Base-by-base conservation (phyloP, 37 sponge, comb jelly and placozoan genomes). In the Cliona cf. orientalis region DNA sequence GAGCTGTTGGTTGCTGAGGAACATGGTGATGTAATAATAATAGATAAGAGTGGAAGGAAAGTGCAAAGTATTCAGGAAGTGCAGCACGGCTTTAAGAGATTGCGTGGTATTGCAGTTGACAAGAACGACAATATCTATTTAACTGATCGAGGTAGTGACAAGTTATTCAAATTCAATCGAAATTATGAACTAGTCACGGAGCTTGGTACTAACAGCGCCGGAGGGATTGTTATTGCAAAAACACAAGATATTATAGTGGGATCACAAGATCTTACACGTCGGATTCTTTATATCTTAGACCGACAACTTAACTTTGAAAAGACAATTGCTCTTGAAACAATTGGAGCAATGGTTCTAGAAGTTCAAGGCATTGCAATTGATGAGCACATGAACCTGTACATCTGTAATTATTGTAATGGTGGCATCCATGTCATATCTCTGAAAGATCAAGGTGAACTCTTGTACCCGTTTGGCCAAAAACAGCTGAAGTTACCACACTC, bases 71-170 rank as follows among this genome's bases (percentile, higher is more conserved):
- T 78, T 2, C 26, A 63, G 35, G 36, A 17, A 23, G 33, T 34
- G 12, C 38, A 66, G 12, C 37, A 66, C 36, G 17, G 42, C 45
- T 70, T 70, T 26, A 26, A 34, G 28, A 19, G 17, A 25, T 26
- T 26, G 11, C 2, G 28, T 28, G 69, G 80, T 9, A 42, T 80
- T 21, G 80, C 69, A 9, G 80, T 80, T 25, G 80, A 80, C 69
- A 53, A 66, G 7, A 58, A 80, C 0, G 80, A 69, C 58, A 67
- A 80, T 38, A 80, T 80, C 22, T 80, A 69, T 28, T 36, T 80
- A n/a, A 38, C 44, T 17, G 80, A 80, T 22, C n/a, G n/a, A 26
- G 38, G 45, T 25, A 69, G 35, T 21, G 22, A 53, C 42, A 37
- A 25, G 1, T 1, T 79, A 1, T 53, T 79, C 38, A 79, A 66